Conservation (phyloP, 2,797 vertebrate species). For the Nyctalus aviator region DNA sequence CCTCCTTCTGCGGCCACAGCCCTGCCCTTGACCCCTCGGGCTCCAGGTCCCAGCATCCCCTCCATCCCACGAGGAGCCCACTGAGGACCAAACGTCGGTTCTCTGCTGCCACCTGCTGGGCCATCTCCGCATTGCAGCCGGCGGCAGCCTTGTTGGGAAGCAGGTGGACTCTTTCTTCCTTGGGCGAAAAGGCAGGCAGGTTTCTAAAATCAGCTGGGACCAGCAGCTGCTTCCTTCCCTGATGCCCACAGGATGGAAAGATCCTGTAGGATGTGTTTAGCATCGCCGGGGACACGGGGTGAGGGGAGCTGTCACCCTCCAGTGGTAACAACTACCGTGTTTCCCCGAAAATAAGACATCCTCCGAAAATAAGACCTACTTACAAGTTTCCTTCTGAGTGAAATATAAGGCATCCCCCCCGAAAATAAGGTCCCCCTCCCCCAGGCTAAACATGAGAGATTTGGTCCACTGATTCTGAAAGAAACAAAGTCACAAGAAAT, state of each 20-base stretch:
- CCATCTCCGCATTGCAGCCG: background rate
- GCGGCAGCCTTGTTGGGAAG: background rate
- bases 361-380: no score
- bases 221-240: constrained; percentile 34
- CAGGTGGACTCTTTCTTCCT: background rate
- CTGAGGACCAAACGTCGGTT: constrained; percentile 70
- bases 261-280: constrained; percentile 34
- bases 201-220: constrained; percentile 59
- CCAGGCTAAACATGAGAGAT: no score
- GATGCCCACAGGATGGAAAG: background rate
- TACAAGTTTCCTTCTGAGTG: no score
- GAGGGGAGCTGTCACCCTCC: background rate
- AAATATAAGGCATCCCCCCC: no score
- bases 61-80: accelerated
- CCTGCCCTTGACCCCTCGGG: background rate
- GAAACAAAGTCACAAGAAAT: no score
- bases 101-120: constrained; percentile 88
- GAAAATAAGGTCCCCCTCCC: no score
- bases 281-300: background rate
- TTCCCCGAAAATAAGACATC: no score
- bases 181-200: background rate
- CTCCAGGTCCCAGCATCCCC: no score
- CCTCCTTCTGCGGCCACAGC: background rate
- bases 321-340: background rate
- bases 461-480: no score